Evolutionary conservation across 1,140 invertebrate genomes (phyloP).

Genomic region (Drosophila nebulosa): DNA sequence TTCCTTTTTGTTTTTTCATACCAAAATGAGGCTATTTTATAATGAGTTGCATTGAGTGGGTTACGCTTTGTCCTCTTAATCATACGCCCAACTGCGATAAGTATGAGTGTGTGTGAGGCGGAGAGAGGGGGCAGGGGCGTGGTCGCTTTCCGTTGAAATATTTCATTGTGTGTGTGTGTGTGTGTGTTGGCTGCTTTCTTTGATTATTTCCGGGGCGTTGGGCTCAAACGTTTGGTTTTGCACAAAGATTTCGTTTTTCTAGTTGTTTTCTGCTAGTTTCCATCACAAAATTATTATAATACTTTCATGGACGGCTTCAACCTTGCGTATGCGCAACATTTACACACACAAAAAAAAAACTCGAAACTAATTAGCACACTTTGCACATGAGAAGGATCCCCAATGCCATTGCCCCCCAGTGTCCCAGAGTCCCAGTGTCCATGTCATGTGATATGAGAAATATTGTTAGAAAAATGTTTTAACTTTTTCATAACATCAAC

Average conservation of each 20-base stretch:
- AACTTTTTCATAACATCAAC: slow-evolving; percentile 73
- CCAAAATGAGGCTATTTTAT: slow-evolving; percentile 41
- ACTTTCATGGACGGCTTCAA: slow-evolving; percentile 25
- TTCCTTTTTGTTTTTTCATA: slow-evolving; percentile 51
- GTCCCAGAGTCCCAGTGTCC: slow-evolving; percentile 13
- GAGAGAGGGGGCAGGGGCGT: slow-evolving; percentile 3
- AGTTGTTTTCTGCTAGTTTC: slow-evolving; percentile 10
- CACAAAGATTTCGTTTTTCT: slow-evolving; percentile 16
- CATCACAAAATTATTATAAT: slow-evolving; percentile 50
- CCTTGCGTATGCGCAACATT: slow-evolving; percentile 56
- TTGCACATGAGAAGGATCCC: slow-evolving; percentile 29
- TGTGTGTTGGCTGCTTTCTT: slow-evolving; percentile 32
- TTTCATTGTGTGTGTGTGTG: slow-evolving; percentile 34
- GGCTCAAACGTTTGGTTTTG: slow-evolving; percentile 35
- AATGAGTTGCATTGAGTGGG: slow-evolving; percentile 47
- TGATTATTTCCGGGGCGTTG: slow-evolving; percentile 49
- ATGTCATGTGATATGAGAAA: slow-evolving; percentile 66
- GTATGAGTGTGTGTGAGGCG: not conserved
- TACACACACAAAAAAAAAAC: slow-evolving; percentile 19
- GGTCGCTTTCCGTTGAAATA: slow-evolving; percentile 28
- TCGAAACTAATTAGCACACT: slow-evolving; percentile 63
- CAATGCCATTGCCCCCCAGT: not conserved
- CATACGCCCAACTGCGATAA: slow-evolving; percentile 2
- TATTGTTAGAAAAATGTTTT: slow-evolving; percentile 54
- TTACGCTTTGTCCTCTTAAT: slow-evolving; percentile 26